phyloP scores from a whole-genome alignment of 1,140 invertebrate genomes.

The Augochlora pura region DNA sequence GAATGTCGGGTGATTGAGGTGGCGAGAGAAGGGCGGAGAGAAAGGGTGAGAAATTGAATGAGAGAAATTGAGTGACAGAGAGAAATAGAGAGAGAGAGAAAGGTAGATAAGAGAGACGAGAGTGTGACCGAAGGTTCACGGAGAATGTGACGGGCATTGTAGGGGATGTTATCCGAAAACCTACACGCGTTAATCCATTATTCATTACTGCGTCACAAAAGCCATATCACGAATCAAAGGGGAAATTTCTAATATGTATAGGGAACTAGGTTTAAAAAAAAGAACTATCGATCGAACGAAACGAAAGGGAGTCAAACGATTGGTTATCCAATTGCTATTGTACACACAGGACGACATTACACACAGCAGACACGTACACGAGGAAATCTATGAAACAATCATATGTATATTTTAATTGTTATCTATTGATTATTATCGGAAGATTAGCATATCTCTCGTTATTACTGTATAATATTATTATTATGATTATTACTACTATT shows the following conservation, averaged over 20 bases:
- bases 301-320: slow-evolving; percentile 28
- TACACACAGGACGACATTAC: not conserved
- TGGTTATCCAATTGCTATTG: slow-evolving; percentile 65
- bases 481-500: slow-evolving; percentile 52
- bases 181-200: slow-evolving; percentile 42
- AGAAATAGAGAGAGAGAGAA: too few species aligned
- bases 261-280: slow-evolving; percentile 31
- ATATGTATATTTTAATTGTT: slow-evolving; percentile 75
- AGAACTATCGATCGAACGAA: slow-evolving; percentile 24
- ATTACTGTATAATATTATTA: slow-evolving; percentile 70
- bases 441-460: slow-evolving; percentile 69
- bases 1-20: not conserved
- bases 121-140: not conserved
- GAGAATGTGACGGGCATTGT: slow-evolving; percentile 16
- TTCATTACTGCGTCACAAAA: slow-evolving; percentile 47
- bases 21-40: not conserved
- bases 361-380: slow-evolving; percentile 2
- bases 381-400: slow-evolving; percentile 44
- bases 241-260: slow-evolving; percentile 62
- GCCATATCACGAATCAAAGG: slow-evolving; percentile 70
- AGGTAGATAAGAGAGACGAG: too few species aligned
- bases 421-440: slow-evolving; percentile 68
- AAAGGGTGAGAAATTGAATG: too few species aligned
- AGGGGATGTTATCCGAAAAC: slow-evolving; percentile 9
- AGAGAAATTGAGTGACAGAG: not conserved